Base-by-base conservation (phyloP, 2,113 vertebrate genomes). In the Turnix velox region DNA sequence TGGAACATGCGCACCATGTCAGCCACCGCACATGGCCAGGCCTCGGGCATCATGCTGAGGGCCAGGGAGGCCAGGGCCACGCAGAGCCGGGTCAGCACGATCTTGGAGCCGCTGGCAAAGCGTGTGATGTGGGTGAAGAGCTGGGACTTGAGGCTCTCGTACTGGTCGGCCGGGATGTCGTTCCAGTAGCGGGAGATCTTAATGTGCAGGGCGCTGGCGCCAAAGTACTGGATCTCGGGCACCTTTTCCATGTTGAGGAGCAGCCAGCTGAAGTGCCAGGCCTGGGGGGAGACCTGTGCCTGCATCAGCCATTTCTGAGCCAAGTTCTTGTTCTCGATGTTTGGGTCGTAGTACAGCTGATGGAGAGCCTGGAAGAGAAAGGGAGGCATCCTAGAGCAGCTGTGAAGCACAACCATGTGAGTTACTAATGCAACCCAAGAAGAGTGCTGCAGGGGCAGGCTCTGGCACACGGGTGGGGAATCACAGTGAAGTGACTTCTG, bases 221-320 rank as follows among this genome's bases (percentile, higher is more conserved):
- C 99, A 48, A 99, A 99, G 97, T 99, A 99, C 96, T 99, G 99
- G 97, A 99, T 99, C 98, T 99, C 99, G 1, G 99, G 99, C 72
- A 99, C 99, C 98, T 99, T 99, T 94, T 99, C 98, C 37, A 98
- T 99, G 95, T 98, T 98, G 54, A 99, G 98, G 43, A 99, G 97
- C 84, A 98, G 98, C 99, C 99, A 99, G 97, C 99, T 99, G 97
- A 99, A 99, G 95, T 99, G 99, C 99, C 99, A 99, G 10, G 99
- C 99, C 95, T 99, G 99, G 49, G 99, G 99, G 5, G 99, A 99
- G 10, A 99, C 98, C 97, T 99, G 99, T 3, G 99, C 99, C 97
- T 99, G 99, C 99, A 99, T 99, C 88, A 99, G 98, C 99, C 99
- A 99, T 97, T 99, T 99, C 98, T 99, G 99, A 94, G 99, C 99